Percentiles rank a stretch among this genome's conserved stretches.
Evolutionary conservation across 2,113 vertebrate genomes (phyloP).

Genomic region (Istiophorus platypterus): DNA sequence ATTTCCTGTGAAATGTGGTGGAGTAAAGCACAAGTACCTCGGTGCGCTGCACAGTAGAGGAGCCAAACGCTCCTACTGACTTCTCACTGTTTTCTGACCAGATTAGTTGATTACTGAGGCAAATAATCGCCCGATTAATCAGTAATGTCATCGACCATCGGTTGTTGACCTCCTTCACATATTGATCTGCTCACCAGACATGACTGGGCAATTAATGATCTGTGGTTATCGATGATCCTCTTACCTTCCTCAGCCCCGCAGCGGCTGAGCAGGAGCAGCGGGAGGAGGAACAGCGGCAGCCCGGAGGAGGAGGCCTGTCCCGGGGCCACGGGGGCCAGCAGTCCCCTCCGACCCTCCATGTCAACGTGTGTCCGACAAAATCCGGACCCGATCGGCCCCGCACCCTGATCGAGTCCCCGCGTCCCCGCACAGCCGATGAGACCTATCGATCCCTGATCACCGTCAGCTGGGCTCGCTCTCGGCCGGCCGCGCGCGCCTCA

Average conservation of each 20-base stretch:
- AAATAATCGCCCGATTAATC: too few relatives aligned
- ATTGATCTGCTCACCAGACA: too few relatives aligned
- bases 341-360: constrained; percentile 36
- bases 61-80: too few relatives aligned
- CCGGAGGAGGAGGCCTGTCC: constrained; percentile 40
- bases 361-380: not conserved
- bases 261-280: constrained; percentile 55
- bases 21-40: too few relatives aligned
- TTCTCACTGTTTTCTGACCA: too few relatives aligned
- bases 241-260: constrained; percentile 66
- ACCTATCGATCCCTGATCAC: constrained; percentile 31
- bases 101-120: too few relatives aligned
- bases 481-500: constrained; percentile 39
- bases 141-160: too few relatives aligned
- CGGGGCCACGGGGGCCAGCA: not conserved
- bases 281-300: constrained; percentile 41
- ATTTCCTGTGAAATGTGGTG: too few relatives aligned
- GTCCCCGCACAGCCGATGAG: not conserved
- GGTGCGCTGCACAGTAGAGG: too few relatives aligned
- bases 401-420: not conserved
- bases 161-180: too few relatives aligned
- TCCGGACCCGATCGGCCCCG: not conserved
- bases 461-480: constrained; percentile 59
- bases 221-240: not conserved
- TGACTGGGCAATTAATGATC: too few relatives aligned